These are phyloP conservation scores for Ophion slaviceki DNA, from an alignment of 2,888 invertebrate genomes.

Conservation along the genomic window DNA sequence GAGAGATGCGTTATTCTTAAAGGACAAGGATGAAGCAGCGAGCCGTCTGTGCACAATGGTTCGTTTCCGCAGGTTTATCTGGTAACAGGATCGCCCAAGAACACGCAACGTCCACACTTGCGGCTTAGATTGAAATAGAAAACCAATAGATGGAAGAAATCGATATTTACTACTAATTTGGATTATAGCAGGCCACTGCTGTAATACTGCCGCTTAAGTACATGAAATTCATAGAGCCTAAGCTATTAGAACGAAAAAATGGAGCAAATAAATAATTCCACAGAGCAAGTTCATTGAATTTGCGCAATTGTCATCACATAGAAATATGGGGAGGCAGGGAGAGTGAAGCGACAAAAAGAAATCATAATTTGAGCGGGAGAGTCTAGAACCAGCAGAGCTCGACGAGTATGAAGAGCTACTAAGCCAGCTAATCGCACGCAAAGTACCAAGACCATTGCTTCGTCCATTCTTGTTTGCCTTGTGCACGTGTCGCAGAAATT, in stretches of 20 bases:
- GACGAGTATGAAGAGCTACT: background rate
- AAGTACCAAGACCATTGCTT: constrained; percentile 25
- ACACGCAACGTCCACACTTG: constrained; percentile 45
- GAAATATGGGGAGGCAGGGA: no score
- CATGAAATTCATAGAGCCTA: no score
- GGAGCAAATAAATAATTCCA: no score
- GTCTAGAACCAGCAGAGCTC: constrained; percentile 5
- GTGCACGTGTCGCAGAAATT: constrained; percentile 77
- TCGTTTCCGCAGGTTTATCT: constrained; percentile 68
- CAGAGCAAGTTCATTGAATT: no score
- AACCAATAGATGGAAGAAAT: background rate
- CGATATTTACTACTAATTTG: background rate
- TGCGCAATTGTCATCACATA: background rate
- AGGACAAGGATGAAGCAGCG: constrained; percentile 65
- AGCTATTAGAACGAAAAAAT: no score
- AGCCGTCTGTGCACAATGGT: constrained; percentile 33
- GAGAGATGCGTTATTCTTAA: constrained; percentile 70
- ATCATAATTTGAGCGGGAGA: background rate
- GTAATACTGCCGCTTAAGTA: no score
- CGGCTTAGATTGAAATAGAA: constrained; percentile 6
- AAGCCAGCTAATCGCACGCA: constrained; percentile 18
- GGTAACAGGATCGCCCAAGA: constrained; percentile 67
- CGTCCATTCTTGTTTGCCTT: constrained; percentile 71
- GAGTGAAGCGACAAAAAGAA: background rate
- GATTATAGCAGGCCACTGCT: no score